Conservation (phyloP, 2,113 vertebrate genomes). For the Condylura cristata region DNA sequence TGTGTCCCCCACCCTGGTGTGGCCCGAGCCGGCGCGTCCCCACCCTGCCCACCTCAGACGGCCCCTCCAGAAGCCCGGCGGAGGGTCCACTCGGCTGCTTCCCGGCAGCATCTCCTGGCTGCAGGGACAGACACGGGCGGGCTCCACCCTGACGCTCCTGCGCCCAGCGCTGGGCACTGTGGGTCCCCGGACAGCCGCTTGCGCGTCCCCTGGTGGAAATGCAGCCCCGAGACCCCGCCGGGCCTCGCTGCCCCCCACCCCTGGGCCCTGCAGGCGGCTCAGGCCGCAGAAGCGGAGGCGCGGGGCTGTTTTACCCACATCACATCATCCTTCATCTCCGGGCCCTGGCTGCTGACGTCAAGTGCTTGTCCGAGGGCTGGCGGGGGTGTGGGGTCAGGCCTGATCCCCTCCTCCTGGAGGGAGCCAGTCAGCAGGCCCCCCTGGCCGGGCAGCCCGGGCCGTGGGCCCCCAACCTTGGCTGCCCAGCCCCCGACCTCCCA, state of each 20-base stretch:
- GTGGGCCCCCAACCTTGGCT: too few species aligned
- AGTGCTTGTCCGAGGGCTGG: neutral
- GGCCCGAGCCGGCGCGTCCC: neutral
- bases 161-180: too few species aligned
- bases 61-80: neutral
- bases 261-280: fast-evolving
- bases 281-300: too few species aligned
- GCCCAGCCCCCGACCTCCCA: neutral
- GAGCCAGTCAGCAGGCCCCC: fast-evolving
- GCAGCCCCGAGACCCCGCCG: too few species aligned
- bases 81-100: too few species aligned
- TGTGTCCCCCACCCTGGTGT: neutral
- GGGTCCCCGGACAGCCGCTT: neutral
- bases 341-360: too few species aligned
- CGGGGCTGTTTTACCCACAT: too few species aligned
- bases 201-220: neutral
- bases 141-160: too few species aligned
- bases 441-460: neutral
- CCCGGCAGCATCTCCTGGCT: too few species aligned
- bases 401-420: neutral
- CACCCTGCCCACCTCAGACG: neutral
- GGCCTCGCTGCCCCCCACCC: neutral
- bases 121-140: neutral
- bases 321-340: neutral
- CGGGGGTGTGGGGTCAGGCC: neutral